Conservation (phyloP, 2,888 invertebrate species). For the Drosophila macrospina region DNA sequence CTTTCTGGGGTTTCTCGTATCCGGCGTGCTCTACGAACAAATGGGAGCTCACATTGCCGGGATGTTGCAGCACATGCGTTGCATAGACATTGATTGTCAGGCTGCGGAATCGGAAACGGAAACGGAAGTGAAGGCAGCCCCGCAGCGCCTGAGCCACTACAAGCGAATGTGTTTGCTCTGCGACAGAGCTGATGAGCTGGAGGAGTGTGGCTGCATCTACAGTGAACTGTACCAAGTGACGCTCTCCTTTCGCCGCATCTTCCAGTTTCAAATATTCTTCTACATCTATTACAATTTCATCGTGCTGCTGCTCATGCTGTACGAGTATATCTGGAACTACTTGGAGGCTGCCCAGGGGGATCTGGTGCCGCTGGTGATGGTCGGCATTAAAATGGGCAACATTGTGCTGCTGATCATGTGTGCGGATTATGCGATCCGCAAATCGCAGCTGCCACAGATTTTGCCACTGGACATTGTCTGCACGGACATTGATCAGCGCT, state of each 20-base stretch:
- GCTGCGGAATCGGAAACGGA: neutral
- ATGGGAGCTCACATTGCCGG: conserved; percentile 60
- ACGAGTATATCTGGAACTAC: conserved; percentile 65
- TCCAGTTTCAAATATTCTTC: conserved; percentile 80
- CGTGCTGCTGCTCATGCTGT: conserved; percentile 71
- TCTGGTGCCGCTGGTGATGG: conserved; percentile 50
- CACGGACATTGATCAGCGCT: conserved; percentile 76
- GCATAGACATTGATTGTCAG: conserved; percentile 50
- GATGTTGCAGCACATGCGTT: conserved; percentile 64
- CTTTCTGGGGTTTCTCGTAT: conserved; percentile 73
- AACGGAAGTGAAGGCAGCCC: neutral
- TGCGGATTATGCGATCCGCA: conserved; percentile 64
- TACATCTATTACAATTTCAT: conserved; percentile 79
- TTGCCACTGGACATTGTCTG: conserved; percentile 75
- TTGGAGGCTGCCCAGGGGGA: conserved; percentile 46
- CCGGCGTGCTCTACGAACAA: conserved; percentile 68
- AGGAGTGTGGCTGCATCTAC: conserved; percentile 69
- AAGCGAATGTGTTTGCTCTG: conserved; percentile 73
- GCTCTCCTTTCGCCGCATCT: conserved; percentile 59
- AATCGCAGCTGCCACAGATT: conserved; percentile 66
- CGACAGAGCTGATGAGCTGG: conserved; percentile 74
- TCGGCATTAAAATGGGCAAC: conserved; percentile 63
- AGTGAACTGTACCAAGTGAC: conserved; percentile 67
- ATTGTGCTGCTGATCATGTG: conserved; percentile 73
- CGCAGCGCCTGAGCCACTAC: conserved; percentile 46